Evolutionary conservation across 1,140 invertebrate genomes (phyloP).

Genomic region (Tenebrio molitor): DNA sequence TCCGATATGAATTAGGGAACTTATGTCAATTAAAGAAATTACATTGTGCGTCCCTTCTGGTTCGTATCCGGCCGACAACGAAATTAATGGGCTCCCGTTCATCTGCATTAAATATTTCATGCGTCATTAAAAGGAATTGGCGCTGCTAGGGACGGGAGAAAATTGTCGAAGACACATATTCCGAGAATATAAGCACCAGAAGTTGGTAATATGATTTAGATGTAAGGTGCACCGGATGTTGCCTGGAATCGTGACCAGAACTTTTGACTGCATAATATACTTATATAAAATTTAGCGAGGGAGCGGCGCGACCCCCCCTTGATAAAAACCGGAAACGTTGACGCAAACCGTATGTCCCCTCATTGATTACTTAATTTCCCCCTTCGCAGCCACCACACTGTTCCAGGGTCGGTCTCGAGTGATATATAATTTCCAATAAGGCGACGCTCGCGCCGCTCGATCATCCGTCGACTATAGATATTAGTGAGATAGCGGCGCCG

Average conservation of each 20-base stretch:
- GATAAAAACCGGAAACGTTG: conserved; percentile 34
- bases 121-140: conserved; percentile 34
- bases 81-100: conserved; percentile 24
- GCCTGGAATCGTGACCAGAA: conserved; percentile 62
- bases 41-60: conserved; percentile 13
- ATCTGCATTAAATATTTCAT: conserved; percentile 32
- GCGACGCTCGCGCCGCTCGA: conserved; percentile 50
- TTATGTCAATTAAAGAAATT: conserved; percentile 28
- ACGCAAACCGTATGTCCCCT: conserved; percentile 32
- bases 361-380: conserved; percentile 47
- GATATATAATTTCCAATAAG: conserved; percentile 63
- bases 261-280: conserved; percentile 64
- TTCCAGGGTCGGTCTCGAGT: conserved; percentile 43
- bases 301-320: conserved; percentile 7
- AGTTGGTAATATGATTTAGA: conserved; percentile 64
- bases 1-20: not conserved
- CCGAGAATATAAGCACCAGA: conserved; percentile 56
- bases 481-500: conserved; percentile 59
- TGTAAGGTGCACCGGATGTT: conserved; percentile 64
- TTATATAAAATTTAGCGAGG: conserved; percentile 61
- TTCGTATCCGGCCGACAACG: conserved; percentile 6
- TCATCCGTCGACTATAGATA: conserved; percentile 59
- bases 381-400: not conserved
- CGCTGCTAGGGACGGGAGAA: not conserved
- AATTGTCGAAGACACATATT: conserved; percentile 41